A percentile compares a stretch with the other conserved stretches of the same genome.
Evolutionary conservation across 1,140 invertebrate species (phyloP).

Genomic region (Achatina immaculata): DNA sequence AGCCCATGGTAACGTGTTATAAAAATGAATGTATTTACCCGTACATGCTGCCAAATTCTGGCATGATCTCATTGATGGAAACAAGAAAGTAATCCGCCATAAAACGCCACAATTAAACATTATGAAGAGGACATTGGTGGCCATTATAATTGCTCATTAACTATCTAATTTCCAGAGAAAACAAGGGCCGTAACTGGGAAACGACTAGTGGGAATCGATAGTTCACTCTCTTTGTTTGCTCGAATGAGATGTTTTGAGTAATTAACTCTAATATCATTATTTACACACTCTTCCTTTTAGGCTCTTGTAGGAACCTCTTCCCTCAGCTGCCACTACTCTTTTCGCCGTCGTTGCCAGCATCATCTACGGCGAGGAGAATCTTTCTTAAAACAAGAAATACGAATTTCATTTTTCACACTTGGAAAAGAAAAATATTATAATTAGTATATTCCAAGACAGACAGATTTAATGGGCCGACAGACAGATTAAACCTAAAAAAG

Average conservation of each 20-base stretch:
- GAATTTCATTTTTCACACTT: too few species aligned
- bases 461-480: too few species aligned
- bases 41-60: not conserved
- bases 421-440: too few species aligned
- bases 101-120: not conserved
- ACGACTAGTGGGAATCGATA: not conserved
- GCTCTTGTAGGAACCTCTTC: too few species aligned
- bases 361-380: too few species aligned
- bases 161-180: not conserved
- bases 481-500: too few species aligned
- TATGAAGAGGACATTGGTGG: not conserved
- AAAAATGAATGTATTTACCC: not conserved
- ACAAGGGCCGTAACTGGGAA: not conserved
- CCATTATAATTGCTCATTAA: not conserved
- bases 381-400: too few species aligned
- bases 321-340: too few species aligned
- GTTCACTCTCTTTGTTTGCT: not conserved
- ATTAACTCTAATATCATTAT: not conserved
- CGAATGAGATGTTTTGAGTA: not conserved
- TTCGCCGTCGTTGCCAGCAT: too few species aligned
- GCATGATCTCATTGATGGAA: not conserved
- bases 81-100: not conserved
- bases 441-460: too few species aligned
- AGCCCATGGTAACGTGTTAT: too few species aligned
- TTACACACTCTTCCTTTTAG: too few species aligned